A percentile compares a stretch with the other conserved stretches of the same genome.
Evolutionary conservation across 1,140 invertebrate species (phyloP).

Genomic region (Eriosoma lanigerum): DNA sequence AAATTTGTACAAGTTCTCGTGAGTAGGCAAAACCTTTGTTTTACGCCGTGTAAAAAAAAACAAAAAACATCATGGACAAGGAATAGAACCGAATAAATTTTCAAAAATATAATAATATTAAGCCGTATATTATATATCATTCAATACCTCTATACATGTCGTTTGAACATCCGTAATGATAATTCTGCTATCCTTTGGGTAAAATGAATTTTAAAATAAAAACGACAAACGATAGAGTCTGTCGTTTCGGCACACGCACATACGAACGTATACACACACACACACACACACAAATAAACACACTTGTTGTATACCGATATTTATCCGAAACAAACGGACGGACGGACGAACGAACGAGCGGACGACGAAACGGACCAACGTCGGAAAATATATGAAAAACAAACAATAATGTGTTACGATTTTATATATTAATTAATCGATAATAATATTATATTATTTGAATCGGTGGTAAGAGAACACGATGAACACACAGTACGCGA

Average conservation of each 20-base stretch:
- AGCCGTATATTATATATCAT: too few species aligned
- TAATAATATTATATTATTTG: background rate
- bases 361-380: background rate
- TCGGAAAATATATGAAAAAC: too few species aligned
- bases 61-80: background rate
- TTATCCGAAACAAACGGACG: background rate
- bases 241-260: background rate
- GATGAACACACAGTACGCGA: too few species aligned
- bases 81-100: too few species aligned
- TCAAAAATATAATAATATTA: background rate
- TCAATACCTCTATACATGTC: constrained; percentile 47
- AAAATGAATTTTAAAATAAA: background rate
- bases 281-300: background rate
- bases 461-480: too few species aligned
- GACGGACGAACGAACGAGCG: constrained; percentile 15
- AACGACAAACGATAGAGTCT: background rate
- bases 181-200: constrained; percentile 39
- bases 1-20: too few species aligned
- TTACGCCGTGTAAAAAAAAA: too few species aligned
- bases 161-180: constrained; percentile 40
- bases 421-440: background rate
- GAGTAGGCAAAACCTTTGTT: too few species aligned
- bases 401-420: too few species aligned
- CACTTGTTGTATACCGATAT: background rate
- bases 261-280: background rate